A percentile compares a stretch with the other conserved stretches of the same genome.
Conservation (phyloP, 2,113 vertebrate species). For the Serilophus lunatus region DNA sequence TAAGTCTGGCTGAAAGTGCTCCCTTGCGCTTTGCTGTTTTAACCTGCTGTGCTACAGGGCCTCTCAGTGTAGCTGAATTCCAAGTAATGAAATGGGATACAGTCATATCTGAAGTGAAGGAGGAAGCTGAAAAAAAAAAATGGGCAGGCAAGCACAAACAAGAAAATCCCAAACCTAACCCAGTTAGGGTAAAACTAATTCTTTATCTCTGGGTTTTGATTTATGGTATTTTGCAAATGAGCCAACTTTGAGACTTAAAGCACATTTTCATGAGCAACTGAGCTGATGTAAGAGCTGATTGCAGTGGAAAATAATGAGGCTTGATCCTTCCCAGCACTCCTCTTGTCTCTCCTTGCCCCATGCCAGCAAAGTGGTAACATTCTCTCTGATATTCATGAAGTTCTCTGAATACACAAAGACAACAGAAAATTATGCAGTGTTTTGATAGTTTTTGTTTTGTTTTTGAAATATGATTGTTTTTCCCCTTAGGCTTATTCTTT, state of each 20-base stretch:
- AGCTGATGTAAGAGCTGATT: background rate
- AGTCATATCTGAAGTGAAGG: background rate
- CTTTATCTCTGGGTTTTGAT: background rate
- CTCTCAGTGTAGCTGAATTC: background rate
- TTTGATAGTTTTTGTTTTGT: background rate
- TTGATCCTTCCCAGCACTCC: background rate
- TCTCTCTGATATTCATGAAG: background rate
- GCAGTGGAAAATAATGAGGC: background rate
- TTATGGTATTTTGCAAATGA: background rate
- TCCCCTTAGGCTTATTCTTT: background rate
- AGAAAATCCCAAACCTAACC: fast-evolving
- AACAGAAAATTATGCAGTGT: background rate
- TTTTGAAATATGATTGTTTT: background rate
- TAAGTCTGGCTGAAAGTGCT: slow-evolving; percentile 53
- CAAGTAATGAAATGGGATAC: background rate
- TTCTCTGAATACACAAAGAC: background rate
- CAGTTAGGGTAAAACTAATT: background rate
- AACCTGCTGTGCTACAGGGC: background rate
- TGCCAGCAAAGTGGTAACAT: background rate
- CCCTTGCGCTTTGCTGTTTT: background rate
- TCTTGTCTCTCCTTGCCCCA: background rate
- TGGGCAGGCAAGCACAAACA: background rate
- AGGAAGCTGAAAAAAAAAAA: background rate
- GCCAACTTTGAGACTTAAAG: background rate
- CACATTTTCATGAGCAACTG: background rate